Base-by-base conservation (phyloP, 2,113 vertebrate species). In the Chlorocebus sabaeus region DNA sequence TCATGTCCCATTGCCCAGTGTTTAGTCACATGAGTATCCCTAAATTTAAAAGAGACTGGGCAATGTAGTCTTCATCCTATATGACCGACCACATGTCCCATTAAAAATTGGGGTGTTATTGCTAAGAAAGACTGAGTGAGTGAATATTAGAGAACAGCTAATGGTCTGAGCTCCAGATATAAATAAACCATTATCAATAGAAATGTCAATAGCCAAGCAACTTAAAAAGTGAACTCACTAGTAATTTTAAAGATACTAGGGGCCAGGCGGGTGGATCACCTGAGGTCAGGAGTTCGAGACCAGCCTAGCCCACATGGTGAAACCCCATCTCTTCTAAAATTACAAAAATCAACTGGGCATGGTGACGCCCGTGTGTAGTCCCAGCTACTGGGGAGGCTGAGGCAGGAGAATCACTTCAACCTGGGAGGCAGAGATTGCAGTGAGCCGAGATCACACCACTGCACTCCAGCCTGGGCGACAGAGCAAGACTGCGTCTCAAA, bases 401-500 rank as follows among this genome's bases (percentile, higher is more conserved):
- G 12, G 61, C 61, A 64, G 61, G 27, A 30, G 5, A 30, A 64
- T 64, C 61, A 13, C 61, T 64, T 64, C 11, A 64, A 13, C 27
- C 13, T 13, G 12, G 61, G 61, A 6, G 11, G 27, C 61, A 64
- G 61, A 64, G 27, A 27, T 64, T 14, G 61, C 61, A 64, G 27
- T 30, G 61, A 64, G 61, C 5, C 0, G 5, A 30, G 61, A 64
- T 64, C 0, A 2, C 13, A 30, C 27, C 61, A 64, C 61, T 64
- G 61, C 61, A 64, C 27, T 64, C 5, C 61, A 64, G 27, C 27
- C 61, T 64, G 61, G 61, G 12, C 5, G 2, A 64, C 61, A 64
- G 61, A 64, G 12, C 0, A 27, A 30, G 27, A 64, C 27, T 64
- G 27, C 0, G 0, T 64, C 61, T 64, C 5, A 2, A 27, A 27